Percentiles rank a stretch among this genome's conserved stretches.
These are phyloP conservation scores for Pseudopipra pipra DNA, from an alignment of 2,113 vertebrate species.

Conservation along the genomic window DNA sequence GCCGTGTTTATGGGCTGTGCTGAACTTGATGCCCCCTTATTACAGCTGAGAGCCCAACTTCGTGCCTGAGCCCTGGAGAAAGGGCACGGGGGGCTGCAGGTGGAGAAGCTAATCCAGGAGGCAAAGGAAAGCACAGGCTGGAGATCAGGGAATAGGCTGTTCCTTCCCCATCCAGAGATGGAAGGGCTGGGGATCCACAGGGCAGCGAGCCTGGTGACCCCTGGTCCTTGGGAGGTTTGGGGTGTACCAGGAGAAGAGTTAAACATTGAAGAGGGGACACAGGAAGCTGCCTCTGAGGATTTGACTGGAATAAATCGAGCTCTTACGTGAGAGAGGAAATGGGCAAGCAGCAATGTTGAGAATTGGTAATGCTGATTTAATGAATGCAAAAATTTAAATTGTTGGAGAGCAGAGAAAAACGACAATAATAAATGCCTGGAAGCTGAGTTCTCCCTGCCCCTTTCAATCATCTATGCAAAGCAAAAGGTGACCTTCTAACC, in stretches of 20 bases:
- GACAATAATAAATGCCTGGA: not conserved
- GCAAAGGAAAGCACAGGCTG: not conserved
- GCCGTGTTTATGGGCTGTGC: not conserved
- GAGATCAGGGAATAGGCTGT: rapidly evolving
- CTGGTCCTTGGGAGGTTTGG: not conserved
- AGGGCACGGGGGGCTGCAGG: not conserved
- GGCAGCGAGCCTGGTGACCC: not conserved
- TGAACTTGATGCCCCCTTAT: not conserved
- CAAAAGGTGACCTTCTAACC: not conserved
- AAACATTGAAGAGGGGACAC: not conserved
- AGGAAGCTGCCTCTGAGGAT: not conserved
- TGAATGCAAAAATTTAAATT: not conserved
- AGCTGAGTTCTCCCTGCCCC: not conserved
- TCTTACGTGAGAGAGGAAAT: not conserved
- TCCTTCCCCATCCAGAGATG: not conserved
- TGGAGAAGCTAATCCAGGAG: not conserved
- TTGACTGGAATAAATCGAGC: not conserved
- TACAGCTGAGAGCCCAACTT: not conserved
- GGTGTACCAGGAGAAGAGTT: not conserved
- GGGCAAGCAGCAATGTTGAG: not conserved
- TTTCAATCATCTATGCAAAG: not conserved
- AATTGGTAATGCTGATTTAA: not conserved
- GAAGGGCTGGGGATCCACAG: not conserved
- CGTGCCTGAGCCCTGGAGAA: rapidly evolving
- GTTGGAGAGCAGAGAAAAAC: not conserved